Percentiles rank a stretch among this genome's conserved stretches.
Conservation (phyloP, 1,140 invertebrate genomes). For the Zaprionus camerounensis region DNA sequence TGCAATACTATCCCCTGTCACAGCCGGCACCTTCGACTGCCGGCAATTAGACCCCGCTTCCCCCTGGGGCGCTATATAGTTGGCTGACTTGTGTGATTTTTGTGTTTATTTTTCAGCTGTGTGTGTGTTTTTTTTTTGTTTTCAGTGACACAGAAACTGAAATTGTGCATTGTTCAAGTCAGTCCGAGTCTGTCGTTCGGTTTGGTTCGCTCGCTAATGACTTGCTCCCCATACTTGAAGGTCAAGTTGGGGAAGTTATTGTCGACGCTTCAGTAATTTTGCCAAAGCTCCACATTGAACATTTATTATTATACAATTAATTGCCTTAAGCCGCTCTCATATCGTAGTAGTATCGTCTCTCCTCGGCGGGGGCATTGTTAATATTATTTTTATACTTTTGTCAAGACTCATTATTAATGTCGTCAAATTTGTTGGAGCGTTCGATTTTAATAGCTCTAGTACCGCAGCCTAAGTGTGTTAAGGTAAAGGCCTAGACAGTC, state of each 20-base stretch:
- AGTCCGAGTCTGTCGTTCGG: constrained; percentile 38
- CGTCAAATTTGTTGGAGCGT: constrained; percentile 65
- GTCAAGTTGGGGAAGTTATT: constrained; percentile 64
- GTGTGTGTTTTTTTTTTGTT: constrained; percentile 32
- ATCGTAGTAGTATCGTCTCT: constrained; percentile 23
- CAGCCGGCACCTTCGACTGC: constrained; percentile 41
- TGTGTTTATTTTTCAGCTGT: constrained; percentile 12
- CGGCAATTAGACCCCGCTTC: constrained; percentile 42
- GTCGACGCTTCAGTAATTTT: constrained; percentile 60
- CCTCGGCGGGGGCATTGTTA: not conserved
- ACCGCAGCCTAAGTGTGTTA: constrained; percentile 36
- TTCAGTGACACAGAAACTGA: constrained; percentile 70
- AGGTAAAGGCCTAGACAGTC: constrained; percentile 34
- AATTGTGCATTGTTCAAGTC: constrained; percentile 65
- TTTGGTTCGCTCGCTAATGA: constrained; percentile 51
- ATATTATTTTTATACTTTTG: constrained; percentile 47
- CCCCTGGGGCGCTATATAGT: constrained; percentile 50
- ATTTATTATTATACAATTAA: constrained; percentile 63
- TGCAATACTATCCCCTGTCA: constrained; percentile 5
- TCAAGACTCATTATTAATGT: constrained; percentile 50
- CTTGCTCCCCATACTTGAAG: constrained; percentile 61
- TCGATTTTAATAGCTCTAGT: constrained; percentile 55
- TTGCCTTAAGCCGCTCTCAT: constrained; percentile 52
- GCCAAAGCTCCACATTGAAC: constrained; percentile 58
- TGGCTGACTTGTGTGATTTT: constrained; percentile 67